These are phyloP conservation scores for Ochropacha duplaris DNA, from an alignment of 2,888 invertebrate genomes.

Conservation along the genomic window DNA sequence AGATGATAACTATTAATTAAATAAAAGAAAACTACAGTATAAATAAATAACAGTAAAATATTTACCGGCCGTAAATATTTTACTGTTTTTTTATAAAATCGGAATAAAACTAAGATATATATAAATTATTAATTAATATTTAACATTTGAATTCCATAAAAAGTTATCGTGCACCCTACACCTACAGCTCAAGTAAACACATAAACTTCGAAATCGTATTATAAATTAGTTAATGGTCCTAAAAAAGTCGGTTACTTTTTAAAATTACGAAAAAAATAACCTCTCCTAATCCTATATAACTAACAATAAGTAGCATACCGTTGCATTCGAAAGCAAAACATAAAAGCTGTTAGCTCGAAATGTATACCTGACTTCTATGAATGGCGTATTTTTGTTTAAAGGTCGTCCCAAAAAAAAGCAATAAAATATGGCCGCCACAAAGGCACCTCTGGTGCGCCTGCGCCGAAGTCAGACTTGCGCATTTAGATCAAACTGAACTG, in stretches of 20 bases:
- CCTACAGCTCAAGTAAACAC: no score
- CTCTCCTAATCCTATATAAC: conserved; percentile 37
- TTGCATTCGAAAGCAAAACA: conserved; percentile 50
- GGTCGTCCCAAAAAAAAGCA: conserved; percentile 60
- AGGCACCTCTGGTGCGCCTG: conserved; percentile 74
- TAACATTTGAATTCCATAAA: no score
- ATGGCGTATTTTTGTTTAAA: conserved; percentile 71
- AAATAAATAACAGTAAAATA: no score
- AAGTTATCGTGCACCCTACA: no score
- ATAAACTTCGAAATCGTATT: background rate
- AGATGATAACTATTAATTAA: no score
- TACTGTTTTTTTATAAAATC: no score
- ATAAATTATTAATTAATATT: no score
- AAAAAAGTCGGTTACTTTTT: background rate
- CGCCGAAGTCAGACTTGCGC: conserved; percentile 67
- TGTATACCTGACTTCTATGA: conserved; percentile 79
- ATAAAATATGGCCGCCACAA: conserved; percentile 78
- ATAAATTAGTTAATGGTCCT: background rate
- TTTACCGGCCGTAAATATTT: no score
- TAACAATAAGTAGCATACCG: conserved; percentile 30
- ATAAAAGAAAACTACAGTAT: no score
- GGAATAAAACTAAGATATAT: no score
- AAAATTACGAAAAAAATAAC: conserved; percentile 9
- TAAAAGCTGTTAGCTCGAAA: conserved; percentile 56
- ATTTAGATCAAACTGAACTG: conserved; percentile 42